Conservation (phyloP, 2,888 invertebrate species). For the Saturnia pavonia region DNA sequence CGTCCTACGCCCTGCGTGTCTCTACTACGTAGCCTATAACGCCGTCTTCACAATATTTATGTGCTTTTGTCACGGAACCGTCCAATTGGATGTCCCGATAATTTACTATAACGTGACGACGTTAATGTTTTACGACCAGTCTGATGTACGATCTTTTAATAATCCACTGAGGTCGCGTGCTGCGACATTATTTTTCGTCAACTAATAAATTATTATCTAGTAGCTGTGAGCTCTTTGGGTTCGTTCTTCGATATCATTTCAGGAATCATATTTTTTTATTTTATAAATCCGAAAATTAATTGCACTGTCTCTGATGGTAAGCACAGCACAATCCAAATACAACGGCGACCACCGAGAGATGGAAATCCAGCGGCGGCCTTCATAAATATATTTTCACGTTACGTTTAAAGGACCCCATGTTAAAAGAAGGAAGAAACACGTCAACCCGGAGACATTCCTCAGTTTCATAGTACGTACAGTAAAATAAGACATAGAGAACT, state of each 20-base stretch:
- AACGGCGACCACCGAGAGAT: too few relatives aligned
- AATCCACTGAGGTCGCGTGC: slow-evolving; percentile 52
- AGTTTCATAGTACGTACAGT: too few relatives aligned
- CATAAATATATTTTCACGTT: too few relatives aligned
- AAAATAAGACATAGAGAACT: too few relatives aligned
- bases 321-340: too few relatives aligned
- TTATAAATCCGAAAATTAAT: too few relatives aligned
- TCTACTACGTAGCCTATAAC: slow-evolving; percentile 55
- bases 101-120: slow-evolving; percentile 73
- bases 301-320: too few relatives aligned
- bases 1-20: slow-evolving; percentile 62
- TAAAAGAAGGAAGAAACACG: too few relatives aligned
- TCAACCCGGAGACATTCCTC: too few relatives aligned
- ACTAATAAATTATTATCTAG: slow-evolving; percentile 25
- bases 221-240: not conserved
- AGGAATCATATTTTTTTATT: not conserved
- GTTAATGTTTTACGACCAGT: slow-evolving; percentile 50
- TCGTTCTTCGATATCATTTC: not conserved
- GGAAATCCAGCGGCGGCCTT: too few relatives aligned
- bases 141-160: slow-evolving; percentile 65
- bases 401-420: too few relatives aligned
- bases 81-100: slow-evolving; percentile 75
- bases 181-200: slow-evolving; percentile 59
- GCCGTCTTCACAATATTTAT: slow-evolving; percentile 68
- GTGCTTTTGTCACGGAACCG: slow-evolving; percentile 74